phyloP scores from a whole-genome alignment of 1,140 invertebrate species.

The Coelopa frigida region DNA sequence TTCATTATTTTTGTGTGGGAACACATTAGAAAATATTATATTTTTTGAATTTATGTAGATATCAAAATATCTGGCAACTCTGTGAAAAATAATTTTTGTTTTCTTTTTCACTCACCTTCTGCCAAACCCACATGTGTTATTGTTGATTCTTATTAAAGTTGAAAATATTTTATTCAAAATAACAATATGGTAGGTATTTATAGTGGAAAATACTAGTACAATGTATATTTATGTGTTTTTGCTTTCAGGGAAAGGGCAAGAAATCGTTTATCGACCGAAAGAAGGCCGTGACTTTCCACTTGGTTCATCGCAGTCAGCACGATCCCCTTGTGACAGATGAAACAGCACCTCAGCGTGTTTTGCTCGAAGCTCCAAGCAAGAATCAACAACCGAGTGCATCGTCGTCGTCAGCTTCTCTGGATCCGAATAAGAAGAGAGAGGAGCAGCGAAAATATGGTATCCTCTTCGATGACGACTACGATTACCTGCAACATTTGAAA shows the following conservation, averaged over 20 bases:
- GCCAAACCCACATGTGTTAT: slow-evolving; percentile 8
- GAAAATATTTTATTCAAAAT: neutral
- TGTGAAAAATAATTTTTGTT: too few relatives aligned
- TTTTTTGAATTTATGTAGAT: too few relatives aligned
- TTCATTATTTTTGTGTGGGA: too few relatives aligned
- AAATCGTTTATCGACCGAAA: slow-evolving; percentile 91
- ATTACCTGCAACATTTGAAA: slow-evolving; percentile 89
- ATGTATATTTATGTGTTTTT: neutral
- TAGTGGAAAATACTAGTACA: too few relatives aligned
- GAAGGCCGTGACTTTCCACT: slow-evolving; percentile 80
- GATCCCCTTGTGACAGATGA: slow-evolving; percentile 87
- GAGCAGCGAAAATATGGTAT: slow-evolving; percentile 89
- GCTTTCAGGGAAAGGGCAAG: slow-evolving; percentile 60
- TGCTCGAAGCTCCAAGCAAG: slow-evolving; percentile 48
- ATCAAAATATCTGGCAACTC: too few relatives aligned
- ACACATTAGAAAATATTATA: too few relatives aligned
- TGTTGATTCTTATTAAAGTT: neutral
- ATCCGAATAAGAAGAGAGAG: slow-evolving; percentile 56
- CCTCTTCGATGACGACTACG: slow-evolving; percentile 92
- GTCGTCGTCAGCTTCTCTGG: slow-evolving; percentile 19
- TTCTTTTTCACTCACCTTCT: neutral
- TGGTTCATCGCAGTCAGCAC: slow-evolving; percentile 86
- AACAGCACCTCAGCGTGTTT: slow-evolving; percentile 76
- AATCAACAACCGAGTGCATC: slow-evolving; percentile 18
- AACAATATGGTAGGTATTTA: neutral